Evolutionary conservation across 1,140 invertebrate species (phyloP).

Genomic region (Eulimnadia texana): DNA sequence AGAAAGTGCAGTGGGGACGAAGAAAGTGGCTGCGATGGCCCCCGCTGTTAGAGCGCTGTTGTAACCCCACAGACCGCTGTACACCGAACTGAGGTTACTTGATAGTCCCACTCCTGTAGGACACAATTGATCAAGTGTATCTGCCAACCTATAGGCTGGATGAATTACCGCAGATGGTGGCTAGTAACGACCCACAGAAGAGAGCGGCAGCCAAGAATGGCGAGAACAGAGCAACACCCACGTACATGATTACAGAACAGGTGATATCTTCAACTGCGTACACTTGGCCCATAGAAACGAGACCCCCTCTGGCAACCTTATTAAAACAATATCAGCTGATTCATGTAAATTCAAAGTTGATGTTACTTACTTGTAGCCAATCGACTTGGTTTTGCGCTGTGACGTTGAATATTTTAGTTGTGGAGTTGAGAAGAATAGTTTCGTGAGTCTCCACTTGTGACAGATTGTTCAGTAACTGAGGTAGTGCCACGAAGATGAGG

Average conservation of each 20-base stretch:
- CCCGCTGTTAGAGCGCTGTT: slow-evolving; percentile 4
- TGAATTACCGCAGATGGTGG: slow-evolving; percentile 4
- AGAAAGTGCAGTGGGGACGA: not conserved
- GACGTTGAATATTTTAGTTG: not conserved
- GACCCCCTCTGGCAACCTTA: slow-evolving; percentile 1
- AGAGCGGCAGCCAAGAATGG: slow-evolving; percentile 1
- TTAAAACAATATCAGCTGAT: too few species aligned
- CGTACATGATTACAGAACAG: slow-evolving; percentile 6
- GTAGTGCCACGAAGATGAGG: not conserved
- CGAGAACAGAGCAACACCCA: slow-evolving; percentile 1
- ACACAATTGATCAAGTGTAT: too few species aligned
- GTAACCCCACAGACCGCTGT: slow-evolving; percentile 9
- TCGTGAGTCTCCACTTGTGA: not conserved
- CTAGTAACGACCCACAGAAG: not conserved
- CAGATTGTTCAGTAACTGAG: not conserved
- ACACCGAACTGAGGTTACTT: not conserved
- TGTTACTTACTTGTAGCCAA: not conserved
- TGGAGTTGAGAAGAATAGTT: not conserved
- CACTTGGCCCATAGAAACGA: slow-evolving; percentile 8
- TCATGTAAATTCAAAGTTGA: too few species aligned
- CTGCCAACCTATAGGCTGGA: too few species aligned
- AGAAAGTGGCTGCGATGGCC: slow-evolving; percentile 1
- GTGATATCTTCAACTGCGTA: not conserved
- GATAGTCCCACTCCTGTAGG: slow-evolving; percentile 2
- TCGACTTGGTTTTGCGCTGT: not conserved